phyloP scores from a whole-genome alignment of 2,888 invertebrate species.

The Epinotia bilunana region DNA sequence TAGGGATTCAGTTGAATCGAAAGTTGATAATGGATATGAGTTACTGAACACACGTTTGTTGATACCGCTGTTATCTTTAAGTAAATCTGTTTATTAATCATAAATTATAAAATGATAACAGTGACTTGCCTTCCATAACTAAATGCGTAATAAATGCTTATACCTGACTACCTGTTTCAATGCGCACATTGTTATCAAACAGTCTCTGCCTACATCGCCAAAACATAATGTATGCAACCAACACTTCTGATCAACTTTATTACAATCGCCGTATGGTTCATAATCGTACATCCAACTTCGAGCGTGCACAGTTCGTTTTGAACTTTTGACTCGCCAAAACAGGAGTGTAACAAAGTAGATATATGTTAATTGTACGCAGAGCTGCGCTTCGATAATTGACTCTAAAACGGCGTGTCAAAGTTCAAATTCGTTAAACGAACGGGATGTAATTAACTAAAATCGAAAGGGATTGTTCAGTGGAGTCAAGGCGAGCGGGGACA shows the following conservation, averaged over 20 bases:
- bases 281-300: not conserved
- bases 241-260: not conserved
- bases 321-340: not conserved
- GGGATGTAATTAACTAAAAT: not conserved
- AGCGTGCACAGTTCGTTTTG: not conserved
- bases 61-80: too few species aligned
- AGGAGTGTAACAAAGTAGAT: not conserved
- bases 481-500: conserved; percentile 25
- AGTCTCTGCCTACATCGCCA: conserved; percentile 9
- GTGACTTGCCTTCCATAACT: not conserved
- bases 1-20: too few species aligned
- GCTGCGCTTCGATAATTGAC: not conserved
- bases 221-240: not conserved
- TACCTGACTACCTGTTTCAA: conserved; percentile 1
- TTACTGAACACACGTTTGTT: too few species aligned
- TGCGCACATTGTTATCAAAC: conserved; percentile 15
- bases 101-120: too few species aligned
- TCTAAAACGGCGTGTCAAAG: not conserved
- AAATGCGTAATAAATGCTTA: not conserved
- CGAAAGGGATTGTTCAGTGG: conserved; percentile 26
- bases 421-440: not conserved
- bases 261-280: not conserved
- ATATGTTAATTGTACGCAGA: not conserved
- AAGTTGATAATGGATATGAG: too few species aligned
- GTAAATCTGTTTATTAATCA: too few species aligned